Evolutionary conservation across 2,113 vertebrate species (phyloP), one percentile per base, ranked within the genome.

Genomic region (Aphelocoma coerulescens): DNA sequence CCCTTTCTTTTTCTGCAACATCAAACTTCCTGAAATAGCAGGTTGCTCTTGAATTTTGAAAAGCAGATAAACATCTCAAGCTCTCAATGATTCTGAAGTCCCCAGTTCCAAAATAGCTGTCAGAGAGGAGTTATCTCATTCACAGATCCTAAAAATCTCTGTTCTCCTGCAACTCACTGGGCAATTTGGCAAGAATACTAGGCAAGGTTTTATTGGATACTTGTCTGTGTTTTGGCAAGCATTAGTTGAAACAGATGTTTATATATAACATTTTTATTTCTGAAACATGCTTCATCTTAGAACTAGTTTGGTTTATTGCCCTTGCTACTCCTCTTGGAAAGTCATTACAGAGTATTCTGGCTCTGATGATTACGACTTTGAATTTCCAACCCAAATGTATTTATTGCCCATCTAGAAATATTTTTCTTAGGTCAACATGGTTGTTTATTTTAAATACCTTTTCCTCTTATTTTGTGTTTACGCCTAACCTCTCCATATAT

Each of bases 181-280:
- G 28, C 9, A 92, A 80, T 69, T 88, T 93, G 88, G 71, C 85
- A 83, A 66, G n/a, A 73, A 27, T 51, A 51, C 11, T 43, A 72
- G n/a, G n/a, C 20, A 83, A 55, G 20, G 20, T 83, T 94, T 96
- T 86, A 51, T 66, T 86, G 59, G 58, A 83, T 86, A 43, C 11
- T 93, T 85, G 9, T 71, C 79, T 90, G 28, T 41, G 23, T 86
- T 95, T 92, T 93, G 85, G 85, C 92, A 90, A 86, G 37, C 11
- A 16, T 66, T 85, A 68, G 26, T 43, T 80, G 67, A 86, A 96
- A 80, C 86, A 93, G 94, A 95, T 84, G 79, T 77, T 93, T 91
- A 86, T 88, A 62, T 48, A 71, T n/a, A 90, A 69, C 23, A 51
- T 88, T 92, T 96, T 92, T 92, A 86, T 85, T 93, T 88, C 32